Base-by-base conservation (phyloP, 2,888 invertebrate species). In the Diadegma fenestrale region DNA sequence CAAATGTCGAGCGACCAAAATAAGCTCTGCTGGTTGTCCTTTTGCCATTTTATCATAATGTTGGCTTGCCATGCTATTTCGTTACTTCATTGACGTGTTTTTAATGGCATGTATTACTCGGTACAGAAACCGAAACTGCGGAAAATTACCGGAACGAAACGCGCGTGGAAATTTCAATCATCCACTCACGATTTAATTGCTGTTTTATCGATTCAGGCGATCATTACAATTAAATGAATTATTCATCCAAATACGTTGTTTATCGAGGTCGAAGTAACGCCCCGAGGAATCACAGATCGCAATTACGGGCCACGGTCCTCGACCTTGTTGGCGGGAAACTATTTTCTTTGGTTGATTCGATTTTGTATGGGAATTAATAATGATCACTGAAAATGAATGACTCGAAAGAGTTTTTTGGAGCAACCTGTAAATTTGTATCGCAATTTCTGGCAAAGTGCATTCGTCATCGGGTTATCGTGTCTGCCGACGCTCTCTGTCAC, bases 391-490 rank as follows among this genome's bases (percentile, higher is more conserved):
- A 4, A 33, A 33, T 33, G 33, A 33, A 33, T 33, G 3, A 33
- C 5, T n/a, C n/a, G n/a, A n/a, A n/a, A n/a, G n/a, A n/a, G n/a
- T n/a, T n/a, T 58, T 22, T 58, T 22, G 14, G 12, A 12, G 12
- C 22, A 26, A 12, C 12, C 54, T 58, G 26, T 58, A 58, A 26
- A 58, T 58, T 12, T 26, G 22, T 17, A 30, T 51, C n/a, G 26
- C 5, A 33, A 26, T 69, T 69, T 69, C n/a, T 22, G 72, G n/a
- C 68, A 68, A 82, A 82, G 72, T 78, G 82, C 64, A 64, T 71
- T 77, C 71, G 76, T 82, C 63, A 76, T 72, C 64, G 26, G 37
- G 22, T 8, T 77, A 54, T 76, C 41, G 63, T 37, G 26, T 66
- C 61, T 43, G 26, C 30, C 30, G 66, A 54, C 64, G 61, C 54